Evolutionary conservation across 2,113 vertebrate genomes (phyloP), one percentile per base, ranked within the genome.

Genomic region (Connochaetes taurinus): DNA sequence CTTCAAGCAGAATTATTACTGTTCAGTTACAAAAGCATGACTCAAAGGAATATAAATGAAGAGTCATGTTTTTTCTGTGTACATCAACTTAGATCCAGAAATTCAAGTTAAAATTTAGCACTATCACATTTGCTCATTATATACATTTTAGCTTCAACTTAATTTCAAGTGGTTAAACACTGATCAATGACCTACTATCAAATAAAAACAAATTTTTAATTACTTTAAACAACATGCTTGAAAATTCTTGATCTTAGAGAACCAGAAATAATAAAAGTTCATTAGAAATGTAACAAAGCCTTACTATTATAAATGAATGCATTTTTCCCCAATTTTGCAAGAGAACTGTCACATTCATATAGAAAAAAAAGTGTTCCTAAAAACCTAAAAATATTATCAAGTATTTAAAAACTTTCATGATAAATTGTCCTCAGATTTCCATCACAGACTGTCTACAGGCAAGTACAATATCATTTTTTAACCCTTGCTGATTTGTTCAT

Each of bases 1-100:
- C 52, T 97, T 97, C 71, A 92, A 97, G 81, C 74, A 93, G 94
- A 98, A 97, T 93, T 93, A 94, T 95, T 94, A 96, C 27, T 87
- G 97, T 91, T 98, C 31, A 98, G 53, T 97, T 94, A 83, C 82
- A 98, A 98, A 87, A 93, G 53, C 25, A 80, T 60, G 87, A 98
- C 87, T 98, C 95, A 97, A 91, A 97, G 90, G 95, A 98, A 94
- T 91, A 93, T 88, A 94, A 96, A 93, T 88, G 94, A 13, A 87
- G 25, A 27, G 55, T 33, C 81, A 45, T 60, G 60, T 97, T 94
- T 87, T 87, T 92, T 57, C 60, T 95, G 71, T 47, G 67, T 94
- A 83, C 33, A 60, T 88, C 55, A 90, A 87, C 90, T 91, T 91
- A 52, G 93, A 87, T 23, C 55, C 31, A 91, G 47, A 92, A 92